Base-by-base conservation (phyloP, 2,888 invertebrate genomes). In the Melitaea athalia region DNA sequence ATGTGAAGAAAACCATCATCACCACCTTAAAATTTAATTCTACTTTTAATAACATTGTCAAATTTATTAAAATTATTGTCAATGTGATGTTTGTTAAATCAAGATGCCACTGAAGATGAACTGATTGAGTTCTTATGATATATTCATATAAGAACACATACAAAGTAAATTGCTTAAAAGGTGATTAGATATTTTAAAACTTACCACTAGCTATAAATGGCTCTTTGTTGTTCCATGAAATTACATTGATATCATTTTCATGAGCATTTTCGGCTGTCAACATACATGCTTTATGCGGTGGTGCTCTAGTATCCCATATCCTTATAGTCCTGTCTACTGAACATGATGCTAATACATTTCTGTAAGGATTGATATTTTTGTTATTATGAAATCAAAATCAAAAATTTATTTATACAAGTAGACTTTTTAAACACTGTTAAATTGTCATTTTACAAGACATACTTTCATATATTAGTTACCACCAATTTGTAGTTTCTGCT, bases 1-100 rank as follows among this genome's bases (percentile, higher is more conserved):
- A 99, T 95, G 83, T 98, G 97, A 43, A 99, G 90, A 65, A 96
- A 94, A 5, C 98, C 99, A 91, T 99, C 99, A 88, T 99, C 99
- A 8, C 99, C 99, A 69, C 99, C 98, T 93, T n/a, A 85, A 85
- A 69, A 0, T 14, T n/a, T 14, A 47, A 14, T 11, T 14, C 8
- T 43, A 11, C 8, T 43, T 43, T 43, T 11, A 43, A 3, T 3
- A 43, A 8, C 11, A 11, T 1, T 43, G 8, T 8, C 3, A 43
- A 43, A 11, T 43, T 14, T 14, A 11, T 14, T 14, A 1, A 45
- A 14, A 45, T 38, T 38, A 38, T 38, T 38, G 38, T 38, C 38
- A 38, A 38, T 38, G 6, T 38, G 38, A 7, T 38, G 5, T 3
- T 38, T 38, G 8, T 38, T 7, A 38, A 38, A 38, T 38, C 6